A percentile compares a stretch with the other conserved stretches of the same genome.
Conservation (phyloP, 2,797 vertebrate genomes). For the Scolopax bukidnonensis region DNA sequence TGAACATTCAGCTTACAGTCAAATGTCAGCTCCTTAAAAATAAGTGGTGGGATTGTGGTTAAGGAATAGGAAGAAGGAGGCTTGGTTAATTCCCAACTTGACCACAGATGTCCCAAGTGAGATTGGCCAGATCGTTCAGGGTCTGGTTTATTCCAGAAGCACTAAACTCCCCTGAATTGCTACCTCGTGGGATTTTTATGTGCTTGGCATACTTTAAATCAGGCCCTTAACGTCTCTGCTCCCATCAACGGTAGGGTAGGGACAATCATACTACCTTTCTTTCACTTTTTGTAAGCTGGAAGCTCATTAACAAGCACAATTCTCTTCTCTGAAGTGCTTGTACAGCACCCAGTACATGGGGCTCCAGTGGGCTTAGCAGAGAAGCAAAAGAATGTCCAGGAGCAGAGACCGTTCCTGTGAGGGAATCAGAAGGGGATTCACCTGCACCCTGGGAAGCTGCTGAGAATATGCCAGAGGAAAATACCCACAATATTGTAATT, state of each 20-base stretch:
- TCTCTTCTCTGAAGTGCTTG: rapidly evolving
- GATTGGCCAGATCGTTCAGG: neutral
- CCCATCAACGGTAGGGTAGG: neutral
- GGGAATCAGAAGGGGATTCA: neutral
- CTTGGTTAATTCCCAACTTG: neutral
- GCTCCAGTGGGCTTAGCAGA: neutral
- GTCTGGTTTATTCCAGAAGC: neutral
- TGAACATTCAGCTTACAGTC: neutral
- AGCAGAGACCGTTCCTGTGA: neutral
- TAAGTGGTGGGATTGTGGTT: neutral
- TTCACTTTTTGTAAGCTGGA: neutral
- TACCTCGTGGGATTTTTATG: neutral
- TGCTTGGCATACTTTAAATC: neutral
- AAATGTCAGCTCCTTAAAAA: conserved; percentile 37
- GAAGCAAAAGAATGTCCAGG: neutral
- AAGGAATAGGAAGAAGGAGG: neutral
- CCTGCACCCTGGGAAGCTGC: neutral
- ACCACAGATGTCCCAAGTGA: neutral
- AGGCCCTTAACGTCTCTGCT: neutral
- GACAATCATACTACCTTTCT: neutral
- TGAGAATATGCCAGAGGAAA: neutral
- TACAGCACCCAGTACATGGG: neutral
- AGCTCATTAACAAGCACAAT: neutral
- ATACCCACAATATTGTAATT: neutral
- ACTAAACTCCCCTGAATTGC: neutral